Percentiles rank a stretch among this genome's conserved stretches.
Conservation (phyloP, 2,888 invertebrate species). For the Sepiola atlantica region DNA sequence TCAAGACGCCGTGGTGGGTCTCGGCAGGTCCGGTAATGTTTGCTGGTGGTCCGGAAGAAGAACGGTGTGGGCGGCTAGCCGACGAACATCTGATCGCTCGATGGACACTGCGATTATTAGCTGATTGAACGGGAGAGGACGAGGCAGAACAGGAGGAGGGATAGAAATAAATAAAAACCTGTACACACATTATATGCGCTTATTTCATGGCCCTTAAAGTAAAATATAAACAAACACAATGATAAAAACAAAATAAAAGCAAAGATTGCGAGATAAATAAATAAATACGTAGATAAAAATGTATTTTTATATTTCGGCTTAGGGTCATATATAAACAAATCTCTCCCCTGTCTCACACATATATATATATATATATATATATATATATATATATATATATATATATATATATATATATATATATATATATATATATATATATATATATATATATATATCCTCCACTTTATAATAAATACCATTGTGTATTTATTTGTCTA, state of each 20-base stretch:
- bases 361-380: too few relatives aligned
- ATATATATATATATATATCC: too few relatives aligned
- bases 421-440: too few relatives aligned
- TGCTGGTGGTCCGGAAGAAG: slow-evolving; percentile 12
- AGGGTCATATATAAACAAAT: neutral
- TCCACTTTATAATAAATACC: too few relatives aligned
- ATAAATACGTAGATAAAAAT: neutral
- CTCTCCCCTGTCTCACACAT: too few relatives aligned
- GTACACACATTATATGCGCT: neutral
- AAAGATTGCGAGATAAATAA: neutral
- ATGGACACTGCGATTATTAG: neutral
- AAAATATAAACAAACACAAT: too few relatives aligned
- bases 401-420: too few relatives aligned
- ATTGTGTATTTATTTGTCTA: too few relatives aligned
- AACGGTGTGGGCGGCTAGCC: neutral
- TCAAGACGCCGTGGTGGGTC: neutral
- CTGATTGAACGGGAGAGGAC: neutral
- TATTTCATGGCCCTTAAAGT: slow-evolving; percentile 4
- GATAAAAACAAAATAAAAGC: too few relatives aligned
- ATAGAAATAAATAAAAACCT: neutral
- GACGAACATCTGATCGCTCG: neutral
- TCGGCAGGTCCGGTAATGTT: neutral
- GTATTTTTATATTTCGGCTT: neutral
- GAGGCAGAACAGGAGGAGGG: too few relatives aligned
- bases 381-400: too few relatives aligned